Conservation (phyloP, 2,113 vertebrate species). For the Cyprinodon variegatus region DNA sequence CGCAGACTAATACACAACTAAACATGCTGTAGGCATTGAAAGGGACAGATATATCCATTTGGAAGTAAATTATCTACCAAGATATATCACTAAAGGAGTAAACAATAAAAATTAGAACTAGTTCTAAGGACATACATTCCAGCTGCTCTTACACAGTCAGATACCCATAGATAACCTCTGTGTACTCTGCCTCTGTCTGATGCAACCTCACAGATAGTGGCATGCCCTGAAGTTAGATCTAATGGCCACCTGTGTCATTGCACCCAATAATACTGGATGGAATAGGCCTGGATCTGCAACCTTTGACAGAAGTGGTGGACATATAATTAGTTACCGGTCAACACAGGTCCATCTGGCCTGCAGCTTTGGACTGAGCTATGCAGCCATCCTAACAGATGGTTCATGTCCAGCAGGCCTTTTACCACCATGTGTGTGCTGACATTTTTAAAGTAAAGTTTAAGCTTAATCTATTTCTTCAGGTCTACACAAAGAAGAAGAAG, state of each 20-base stretch:
- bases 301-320: conserved; percentile 47
- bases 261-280: conserved; percentile 42
- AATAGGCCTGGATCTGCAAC: conserved; percentile 32
- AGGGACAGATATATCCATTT: conserved; percentile 20
- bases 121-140: conserved; percentile 14
- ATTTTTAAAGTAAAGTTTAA: conserved; percentile 46
- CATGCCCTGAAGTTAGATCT: conserved; percentile 49
- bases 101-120: conserved; percentile 26
- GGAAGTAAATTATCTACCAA: conserved; percentile 39
- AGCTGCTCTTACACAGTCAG: conserved; percentile 28
- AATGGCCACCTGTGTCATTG: conserved; percentile 36
- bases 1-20: conserved; percentile 57
- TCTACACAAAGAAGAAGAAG: conserved; percentile 32
- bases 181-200: conserved; percentile 3
- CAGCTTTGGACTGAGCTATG: conserved; percentile 18
- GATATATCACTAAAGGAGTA: conserved; percentile 31
- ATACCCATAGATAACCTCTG: conserved; percentile 19
- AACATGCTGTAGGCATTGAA: conserved; percentile 47
- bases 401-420: conserved; percentile 36
- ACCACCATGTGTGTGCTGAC: conserved; percentile 39
- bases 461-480: conserved; percentile 51
- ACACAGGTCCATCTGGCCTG: conserved; percentile 47
- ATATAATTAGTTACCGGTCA: conserved; percentile 50
- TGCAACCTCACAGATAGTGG: conserved; percentile 46
- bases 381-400: conserved; percentile 50